These are phyloP conservation scores for Apotomis capreana DNA, from an alignment of 2,888 invertebrate species.

Conservation along the genomic window DNA sequence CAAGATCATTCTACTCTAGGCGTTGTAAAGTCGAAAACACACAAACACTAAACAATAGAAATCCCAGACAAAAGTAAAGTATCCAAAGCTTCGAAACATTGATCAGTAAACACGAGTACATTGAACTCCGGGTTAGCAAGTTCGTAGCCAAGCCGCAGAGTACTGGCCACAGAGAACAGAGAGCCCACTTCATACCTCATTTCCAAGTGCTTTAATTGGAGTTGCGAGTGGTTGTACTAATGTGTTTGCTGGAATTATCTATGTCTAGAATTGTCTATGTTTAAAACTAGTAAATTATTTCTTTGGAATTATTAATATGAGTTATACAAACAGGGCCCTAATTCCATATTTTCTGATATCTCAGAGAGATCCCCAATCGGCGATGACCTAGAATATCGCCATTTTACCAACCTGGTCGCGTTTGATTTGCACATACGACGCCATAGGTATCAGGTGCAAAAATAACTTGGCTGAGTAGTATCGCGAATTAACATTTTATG, in stretches of 20 bases:
- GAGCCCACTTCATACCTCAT: neutral
- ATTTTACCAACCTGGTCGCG: too few relatives aligned
- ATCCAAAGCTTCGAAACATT: neutral
- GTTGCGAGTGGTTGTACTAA: neutral
- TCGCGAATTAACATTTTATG: too few relatives aligned
- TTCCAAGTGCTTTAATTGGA: slow-evolving; percentile 1
- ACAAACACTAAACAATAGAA: neutral
- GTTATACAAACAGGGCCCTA: too few relatives aligned
- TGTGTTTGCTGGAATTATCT: neutral
- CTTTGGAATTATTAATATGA: neutral
- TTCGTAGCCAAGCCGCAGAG: neutral
- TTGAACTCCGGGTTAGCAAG: slow-evolving; percentile 2
- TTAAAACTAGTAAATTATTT: neutral
- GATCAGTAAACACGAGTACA: neutral
- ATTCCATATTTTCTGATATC: too few relatives aligned
- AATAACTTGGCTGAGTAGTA: too few relatives aligned
- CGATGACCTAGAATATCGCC: too few relatives aligned
- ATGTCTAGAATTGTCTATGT: too few relatives aligned
- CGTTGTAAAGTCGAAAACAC: too few relatives aligned
- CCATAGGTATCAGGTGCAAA: too few relatives aligned
- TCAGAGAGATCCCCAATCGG: too few relatives aligned
- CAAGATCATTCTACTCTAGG: too few relatives aligned
- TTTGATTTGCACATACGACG: too few relatives aligned
- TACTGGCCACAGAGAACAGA: neutral
- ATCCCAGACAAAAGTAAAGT: neutral